Conservation (phyloP, 53 echinoderm and acorn worm species). For the Temnopleurus reevesii region DNA sequence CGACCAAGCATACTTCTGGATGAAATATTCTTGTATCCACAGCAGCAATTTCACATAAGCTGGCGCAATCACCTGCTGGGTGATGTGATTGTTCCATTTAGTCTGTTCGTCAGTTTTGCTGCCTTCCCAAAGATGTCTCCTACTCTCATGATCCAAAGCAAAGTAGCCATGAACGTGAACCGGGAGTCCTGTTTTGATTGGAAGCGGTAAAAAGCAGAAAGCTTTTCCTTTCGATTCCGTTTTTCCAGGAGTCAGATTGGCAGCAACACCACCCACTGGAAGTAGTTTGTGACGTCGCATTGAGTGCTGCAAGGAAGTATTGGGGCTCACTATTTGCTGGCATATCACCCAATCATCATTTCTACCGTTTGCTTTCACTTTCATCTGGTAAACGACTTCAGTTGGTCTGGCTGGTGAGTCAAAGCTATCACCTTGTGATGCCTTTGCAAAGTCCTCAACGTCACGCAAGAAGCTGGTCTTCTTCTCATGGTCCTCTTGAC, state of each 20-base stretch:
- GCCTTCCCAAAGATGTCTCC: conserved; percentile 65
- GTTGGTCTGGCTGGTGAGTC: neutral
- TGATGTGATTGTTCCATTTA: conserved; percentile 50
- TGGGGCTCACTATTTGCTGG: conserved; percentile 45
- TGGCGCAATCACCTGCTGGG: conserved; percentile 7
- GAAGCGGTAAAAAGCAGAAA: conserved; percentile 74
- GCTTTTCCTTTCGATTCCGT: neutral
- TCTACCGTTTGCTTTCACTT: neutral
- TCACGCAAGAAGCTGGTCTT: neutral
- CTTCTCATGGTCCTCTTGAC: neutral
- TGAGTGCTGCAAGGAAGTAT: neutral
- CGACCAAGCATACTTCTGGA: neutral
- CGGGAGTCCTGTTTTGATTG: conserved; percentile 68
- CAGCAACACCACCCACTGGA: conserved; percentile 65
- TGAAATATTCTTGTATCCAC: conserved; percentile 40
- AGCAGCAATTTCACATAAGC: conserved; percentile 36
- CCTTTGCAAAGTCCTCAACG: neutral
- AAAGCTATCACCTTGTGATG: neutral
- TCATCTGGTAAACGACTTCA: neutral
- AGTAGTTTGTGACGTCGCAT: conserved; percentile 44
- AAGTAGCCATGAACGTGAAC: conserved; percentile 90
- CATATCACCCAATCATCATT: conserved; percentile 60
- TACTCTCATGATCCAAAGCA: conserved; percentile 64
- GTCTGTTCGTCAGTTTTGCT: conserved; percentile 43
- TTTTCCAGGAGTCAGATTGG: neutral